Base-by-base conservation (phyloP, 2,113 vertebrate species). In the Erpornis zantholeuca region DNA sequence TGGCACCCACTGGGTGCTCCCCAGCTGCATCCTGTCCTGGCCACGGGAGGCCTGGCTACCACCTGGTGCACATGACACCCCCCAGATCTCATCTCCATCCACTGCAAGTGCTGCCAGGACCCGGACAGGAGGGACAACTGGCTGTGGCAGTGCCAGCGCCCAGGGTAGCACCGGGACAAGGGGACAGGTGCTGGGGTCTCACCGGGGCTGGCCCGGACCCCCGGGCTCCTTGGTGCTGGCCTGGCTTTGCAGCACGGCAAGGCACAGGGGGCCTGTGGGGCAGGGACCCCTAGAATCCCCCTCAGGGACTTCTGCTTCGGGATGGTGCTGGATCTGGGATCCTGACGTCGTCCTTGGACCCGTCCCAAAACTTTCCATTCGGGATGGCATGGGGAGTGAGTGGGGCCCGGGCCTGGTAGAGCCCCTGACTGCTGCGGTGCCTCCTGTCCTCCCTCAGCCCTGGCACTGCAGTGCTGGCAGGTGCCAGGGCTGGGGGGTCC, bases 381-480 rank as follows among this genome's bases (percentile, higher is more conserved):
- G 1, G 27, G 63, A 6, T 27, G 7, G 5, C 0, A 0, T 5
- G 35, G 45, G 45, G 65, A 42, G 20, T 2, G 65, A 47, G 23
- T 2, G 3, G 56, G 42, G 40, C 60, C 57, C 0, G 0, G 49
- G 31, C 6, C 5, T 2, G 29, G 15, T 13, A 2, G 50, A 31
- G 73, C 24, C 25, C 45, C 57, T 4, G 6, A 3, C 3, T 52
- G 50, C 52, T 8, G 2, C 4, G 1, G 36, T 42, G 69, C 49
- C 7, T 6, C 68, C 57, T 57, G 47, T 24, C 27, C 69, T 5
- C 15, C 4, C 36, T 15, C 3, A 16, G 36, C 9, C 23, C 63
- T 21, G 68, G 49, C 40, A 29, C 11, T 1, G 4, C 1, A 0
- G 33, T n/a, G 60, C 65, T 1, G 2, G 69, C 11, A 42, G 44